A percentile compares a stretch with the other conserved stretches of the same genome.
Conservation (phyloP, 2,888 invertebrate species). For the Spilosoma lubricipeda region DNA sequence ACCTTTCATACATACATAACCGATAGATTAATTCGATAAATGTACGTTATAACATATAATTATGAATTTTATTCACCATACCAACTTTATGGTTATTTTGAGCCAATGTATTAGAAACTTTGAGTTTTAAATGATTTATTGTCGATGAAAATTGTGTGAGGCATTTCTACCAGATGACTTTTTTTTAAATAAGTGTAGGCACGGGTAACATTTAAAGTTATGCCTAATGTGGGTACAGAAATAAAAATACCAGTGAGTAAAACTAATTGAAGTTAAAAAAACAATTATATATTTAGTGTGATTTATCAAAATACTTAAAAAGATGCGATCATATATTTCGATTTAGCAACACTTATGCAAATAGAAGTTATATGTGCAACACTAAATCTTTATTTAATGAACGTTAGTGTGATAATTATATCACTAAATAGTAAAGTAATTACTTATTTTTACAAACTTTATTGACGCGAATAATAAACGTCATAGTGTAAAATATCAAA, state of each 20-base stretch:
- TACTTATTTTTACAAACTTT: background rate
- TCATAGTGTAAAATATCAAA: slow-evolving; percentile 22
- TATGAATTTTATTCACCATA: slow-evolving; percentile 72
- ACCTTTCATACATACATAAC: slow-evolving; percentile 52
- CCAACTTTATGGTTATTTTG: slow-evolving; percentile 52
- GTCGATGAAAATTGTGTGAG: slow-evolving; percentile 17
- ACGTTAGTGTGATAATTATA: background rate
- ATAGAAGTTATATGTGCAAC: background rate
- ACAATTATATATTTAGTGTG: background rate
- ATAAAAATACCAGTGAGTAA: background rate
- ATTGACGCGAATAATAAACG: background rate
- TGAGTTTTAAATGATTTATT: slow-evolving; percentile 27
- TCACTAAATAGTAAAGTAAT: background rate
- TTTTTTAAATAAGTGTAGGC: slow-evolving; percentile 8
- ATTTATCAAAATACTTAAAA: background rate
- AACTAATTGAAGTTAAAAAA: background rate
- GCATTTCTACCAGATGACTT: slow-evolving; percentile 1
- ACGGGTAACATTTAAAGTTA: background rate
- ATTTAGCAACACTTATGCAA: background rate
- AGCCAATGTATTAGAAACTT: slow-evolving; percentile 46
- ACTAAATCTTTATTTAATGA: background rate
- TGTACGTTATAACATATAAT: slow-evolving; percentile 68
- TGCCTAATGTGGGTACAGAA: slow-evolving; percentile 1
- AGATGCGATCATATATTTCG: background rate
- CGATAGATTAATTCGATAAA: slow-evolving; percentile 80